Evolutionary conservation across 2,113 vertebrate species (phyloP).

Genomic region (Nanorana parkeri): DNA sequence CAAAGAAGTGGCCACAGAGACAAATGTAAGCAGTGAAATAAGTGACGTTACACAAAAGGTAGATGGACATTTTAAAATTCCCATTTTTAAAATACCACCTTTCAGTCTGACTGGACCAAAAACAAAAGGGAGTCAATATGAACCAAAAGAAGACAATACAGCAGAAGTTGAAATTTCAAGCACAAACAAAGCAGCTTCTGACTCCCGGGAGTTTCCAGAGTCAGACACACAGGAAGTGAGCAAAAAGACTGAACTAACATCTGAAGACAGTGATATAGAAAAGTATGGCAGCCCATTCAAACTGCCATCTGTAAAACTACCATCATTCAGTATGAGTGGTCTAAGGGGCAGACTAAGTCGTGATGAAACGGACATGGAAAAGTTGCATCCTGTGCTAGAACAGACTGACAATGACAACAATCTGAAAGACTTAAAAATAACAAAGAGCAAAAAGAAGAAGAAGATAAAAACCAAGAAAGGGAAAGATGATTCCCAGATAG

Average conservation of each 20-base stretch:
- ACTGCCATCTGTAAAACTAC: slow-evolving; percentile 67
- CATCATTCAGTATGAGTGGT: slow-evolving; percentile 59
- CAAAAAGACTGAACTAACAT: not conserved
- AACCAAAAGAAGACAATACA: not conserved
- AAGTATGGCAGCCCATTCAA: slow-evolving; percentile 66
- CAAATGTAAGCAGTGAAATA: no score
- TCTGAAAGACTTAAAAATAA: not conserved
- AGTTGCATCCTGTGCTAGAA: not conserved
- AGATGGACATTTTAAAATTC: not conserved
- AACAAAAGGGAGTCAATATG: not conserved
- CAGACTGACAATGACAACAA: not conserved
- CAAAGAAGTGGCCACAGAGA: no score
- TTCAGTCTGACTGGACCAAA: not conserved
- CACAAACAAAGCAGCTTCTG: not conserved
- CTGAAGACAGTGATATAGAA: slow-evolving; percentile 37
- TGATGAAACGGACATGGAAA: not conserved
- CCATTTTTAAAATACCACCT: slow-evolving; percentile 6
- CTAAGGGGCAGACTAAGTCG: not conserved
- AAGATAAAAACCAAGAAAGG: not conserved
- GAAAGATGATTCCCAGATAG: not conserved
- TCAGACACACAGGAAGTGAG: not conserved
- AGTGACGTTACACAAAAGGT: not conserved
- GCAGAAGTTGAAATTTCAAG: not conserved
- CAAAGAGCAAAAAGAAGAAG: slow-evolving; percentile 18
- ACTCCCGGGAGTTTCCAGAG: not conserved